Evolutionary conservation across 64 coral and sea anemone genomes (phyloP), one percentile per base, ranked within the genome.

Genomic region (Montipora sp.): DNA sequence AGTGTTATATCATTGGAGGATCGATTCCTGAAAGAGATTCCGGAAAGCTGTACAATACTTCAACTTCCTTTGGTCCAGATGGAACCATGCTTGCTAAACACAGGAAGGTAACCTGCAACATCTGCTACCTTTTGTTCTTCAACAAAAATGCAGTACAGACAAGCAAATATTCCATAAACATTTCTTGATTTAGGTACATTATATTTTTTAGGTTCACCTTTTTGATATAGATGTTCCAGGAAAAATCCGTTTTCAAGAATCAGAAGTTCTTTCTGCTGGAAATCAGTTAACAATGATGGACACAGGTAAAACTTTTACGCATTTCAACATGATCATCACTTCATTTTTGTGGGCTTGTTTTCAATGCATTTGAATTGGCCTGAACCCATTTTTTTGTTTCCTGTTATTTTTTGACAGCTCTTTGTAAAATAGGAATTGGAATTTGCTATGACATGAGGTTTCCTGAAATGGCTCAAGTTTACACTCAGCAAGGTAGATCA

Each of bases 201-300:
- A 22, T 59, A 4, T 80, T 51, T 80, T 61, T 7, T 18, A 98
- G 98, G 87, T 99, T 75, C 98, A 99, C 78, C 76, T 99, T 44
- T 99, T 99, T 94, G 98, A 99, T 60, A 96, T 99, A 59, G 98
- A 99, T 87, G 89, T 99, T 87, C 98, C 98, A 77, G 98, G 98
- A 23, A 96, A 99, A 86, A 99, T 99, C 46, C 92, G 48, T 60
- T 92, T 99, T 89, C 92, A 94, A 47, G 98, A 99, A 81, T 99
- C 98, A 57, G 94, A 96, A 84, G 94, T 99, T 47, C 83, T 99
- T 0, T 80, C 75, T 12, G 69, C 94, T 75, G 98, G 98, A 22
- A 88, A 96, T 51, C 53, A 92, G 3, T 82, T 99, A 21, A 96
- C 94, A n/a, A 85, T 94, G 43, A 87, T 99, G 75, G 83, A 99